Evolutionary conservation across 2,797 vertebrate species (phyloP).

Genomic region (Acipenser oxyrinchus): DNA sequence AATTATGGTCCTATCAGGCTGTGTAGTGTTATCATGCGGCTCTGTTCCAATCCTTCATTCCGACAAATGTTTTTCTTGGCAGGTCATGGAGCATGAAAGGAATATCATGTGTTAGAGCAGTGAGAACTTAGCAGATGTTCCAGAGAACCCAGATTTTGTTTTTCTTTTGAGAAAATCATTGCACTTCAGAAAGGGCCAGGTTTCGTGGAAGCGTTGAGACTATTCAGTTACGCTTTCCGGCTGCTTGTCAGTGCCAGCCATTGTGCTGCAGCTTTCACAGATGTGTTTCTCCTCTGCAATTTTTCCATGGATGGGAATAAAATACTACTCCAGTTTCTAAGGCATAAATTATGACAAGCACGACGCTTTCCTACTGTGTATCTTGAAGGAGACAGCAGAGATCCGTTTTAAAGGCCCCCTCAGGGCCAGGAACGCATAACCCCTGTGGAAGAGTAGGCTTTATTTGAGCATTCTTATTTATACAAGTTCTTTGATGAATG

Average conservation of each 20-base stretch:
- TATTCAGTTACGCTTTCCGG: conserved; percentile 63
- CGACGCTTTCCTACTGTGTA: conserved; percentile 41
- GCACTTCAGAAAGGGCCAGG: conserved; percentile 44
- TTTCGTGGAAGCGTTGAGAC: conserved; percentile 51
- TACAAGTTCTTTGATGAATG: neutral
- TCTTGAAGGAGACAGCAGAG: conserved; percentile 21
- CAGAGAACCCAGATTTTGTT: conserved; percentile 47
- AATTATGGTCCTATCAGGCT: conserved; percentile 25
- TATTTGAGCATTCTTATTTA: neutral
- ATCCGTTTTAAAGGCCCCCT: neutral
- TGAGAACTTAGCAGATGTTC: conserved; percentile 70
- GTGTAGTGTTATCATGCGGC: conserved; percentile 37
- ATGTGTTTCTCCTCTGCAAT: conserved; percentile 43
- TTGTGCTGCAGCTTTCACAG: conserved; percentile 52
- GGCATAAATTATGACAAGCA: conserved; percentile 33
- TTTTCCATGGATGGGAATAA: conserved; percentile 38
- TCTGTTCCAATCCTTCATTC: conserved; percentile 45
- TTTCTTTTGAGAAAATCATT: conserved; percentile 46
- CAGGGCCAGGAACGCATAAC: neutral
- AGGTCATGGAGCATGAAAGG: conserved; percentile 38
- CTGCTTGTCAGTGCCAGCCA: conserved; percentile 47
- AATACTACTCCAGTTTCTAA: conserved; percentile 37
- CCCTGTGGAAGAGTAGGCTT: conserved; percentile 3
- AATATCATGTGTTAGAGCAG: conserved; percentile 53
- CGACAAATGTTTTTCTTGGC: conserved; percentile 66